Conservation (phyloP, 1,140 invertebrate species). For the Aporrectodea caliginosa region DNA sequence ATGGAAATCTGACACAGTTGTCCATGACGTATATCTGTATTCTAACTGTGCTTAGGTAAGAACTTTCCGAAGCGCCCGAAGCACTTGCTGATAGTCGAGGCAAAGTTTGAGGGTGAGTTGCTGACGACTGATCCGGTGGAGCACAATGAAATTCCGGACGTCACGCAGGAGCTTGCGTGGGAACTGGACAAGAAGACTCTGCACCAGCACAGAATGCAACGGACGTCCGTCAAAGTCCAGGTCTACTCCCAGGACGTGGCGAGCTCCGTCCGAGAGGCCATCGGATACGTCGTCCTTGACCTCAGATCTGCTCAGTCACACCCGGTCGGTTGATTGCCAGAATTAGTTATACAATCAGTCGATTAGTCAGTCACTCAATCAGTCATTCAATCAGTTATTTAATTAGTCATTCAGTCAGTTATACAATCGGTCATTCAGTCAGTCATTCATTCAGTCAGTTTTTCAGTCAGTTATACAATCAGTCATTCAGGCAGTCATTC, state of each 20-base stretch:
- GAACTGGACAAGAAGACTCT: constrained; percentile 57
- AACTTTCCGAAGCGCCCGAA: constrained; percentile 54
- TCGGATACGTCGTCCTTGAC: constrained; percentile 59
- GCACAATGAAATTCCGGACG: constrained; percentile 53
- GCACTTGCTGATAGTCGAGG: constrained; percentile 54
- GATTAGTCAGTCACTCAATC: too few species aligned
- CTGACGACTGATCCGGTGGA: constrained; percentile 56
- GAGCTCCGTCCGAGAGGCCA: constrained; percentile 49
- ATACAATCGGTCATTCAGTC: too few species aligned
- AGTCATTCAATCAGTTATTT: too few species aligned
- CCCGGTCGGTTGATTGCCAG: constrained; percentile 38
- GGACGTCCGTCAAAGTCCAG: constrained; percentile 58
- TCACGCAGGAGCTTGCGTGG: constrained; percentile 60
- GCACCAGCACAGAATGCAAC: constrained; percentile 56
- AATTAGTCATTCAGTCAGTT: too few species aligned
- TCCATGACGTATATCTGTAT: too few species aligned
- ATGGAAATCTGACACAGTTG: too few species aligned
- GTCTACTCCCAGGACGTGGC: constrained; percentile 53
- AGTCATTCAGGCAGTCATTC: too few species aligned
- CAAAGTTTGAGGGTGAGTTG: constrained; percentile 58
- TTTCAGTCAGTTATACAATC: too few species aligned
- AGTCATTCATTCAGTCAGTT: too few species aligned
- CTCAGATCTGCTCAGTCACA: constrained; percentile 52
- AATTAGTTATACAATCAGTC: too few species aligned
- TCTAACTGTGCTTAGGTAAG: too few species aligned